These are phyloP conservation scores for Micromys minutus DNA, from an alignment of 2,113 vertebrate species.

Conservation along the genomic window DNA sequence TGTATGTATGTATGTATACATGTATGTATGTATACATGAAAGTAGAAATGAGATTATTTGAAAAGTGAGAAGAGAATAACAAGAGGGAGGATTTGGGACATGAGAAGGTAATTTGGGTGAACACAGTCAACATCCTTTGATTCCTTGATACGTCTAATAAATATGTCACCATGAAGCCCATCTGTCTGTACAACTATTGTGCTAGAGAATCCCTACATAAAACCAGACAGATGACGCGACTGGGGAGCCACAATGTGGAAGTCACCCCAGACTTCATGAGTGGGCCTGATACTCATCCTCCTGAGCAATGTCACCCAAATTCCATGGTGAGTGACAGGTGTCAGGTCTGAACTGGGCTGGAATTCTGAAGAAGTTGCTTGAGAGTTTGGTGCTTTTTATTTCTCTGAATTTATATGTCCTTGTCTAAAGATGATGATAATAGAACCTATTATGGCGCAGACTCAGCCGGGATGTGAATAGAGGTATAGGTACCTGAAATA, in stretches of 20 bases:
- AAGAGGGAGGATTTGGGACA: neutral
- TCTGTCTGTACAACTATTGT: neutral
- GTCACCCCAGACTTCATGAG: fast-evolving
- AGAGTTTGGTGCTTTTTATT: neutral
- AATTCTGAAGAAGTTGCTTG: neutral
- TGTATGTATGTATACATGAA: neutral
- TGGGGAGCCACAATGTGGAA: neutral
- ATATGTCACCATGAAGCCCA: neutral
- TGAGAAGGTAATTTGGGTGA: neutral
- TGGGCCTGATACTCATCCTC: neutral
- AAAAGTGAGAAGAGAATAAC: neutral
- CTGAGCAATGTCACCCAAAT: neutral
- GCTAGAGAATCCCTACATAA: neutral
- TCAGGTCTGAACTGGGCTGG: neutral
- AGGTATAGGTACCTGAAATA: neutral
- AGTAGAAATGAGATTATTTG: neutral
- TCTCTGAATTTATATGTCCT: neutral
- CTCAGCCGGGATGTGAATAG: fast-evolving
- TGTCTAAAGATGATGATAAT: neutral
- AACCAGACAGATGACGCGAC: neutral
- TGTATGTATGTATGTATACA: too few relatives aligned
- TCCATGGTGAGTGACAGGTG: neutral
- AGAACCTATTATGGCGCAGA: neutral
- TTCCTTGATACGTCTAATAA: neutral
- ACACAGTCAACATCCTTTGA: neutral